phyloP scores from a whole-genome alignment of 2,888 invertebrate genomes.

The Sinotaia quadrata region DNA sequence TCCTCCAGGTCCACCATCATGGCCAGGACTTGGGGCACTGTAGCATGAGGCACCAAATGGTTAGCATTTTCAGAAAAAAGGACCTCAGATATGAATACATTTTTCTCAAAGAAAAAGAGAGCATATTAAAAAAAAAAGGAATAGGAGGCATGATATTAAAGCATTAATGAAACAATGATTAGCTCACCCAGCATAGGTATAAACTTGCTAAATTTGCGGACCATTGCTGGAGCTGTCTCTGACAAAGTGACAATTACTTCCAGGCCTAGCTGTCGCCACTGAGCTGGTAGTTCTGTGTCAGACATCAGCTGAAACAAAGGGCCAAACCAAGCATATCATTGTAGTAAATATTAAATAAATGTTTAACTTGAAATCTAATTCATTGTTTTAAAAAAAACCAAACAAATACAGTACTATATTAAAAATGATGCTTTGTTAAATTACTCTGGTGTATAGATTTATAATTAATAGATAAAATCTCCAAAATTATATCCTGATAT shows the following conservation, averaged over 20 bases:
- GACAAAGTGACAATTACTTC: slow-evolving; percentile 89
- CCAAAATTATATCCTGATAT: too few species aligned
- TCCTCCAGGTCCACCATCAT: slow-evolving; percentile 72
- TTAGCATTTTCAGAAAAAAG: background rate
- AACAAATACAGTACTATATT: too few species aligned
- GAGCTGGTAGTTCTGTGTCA: slow-evolving; percentile 71
- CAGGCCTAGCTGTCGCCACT: slow-evolving; percentile 90
- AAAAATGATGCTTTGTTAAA: too few species aligned
- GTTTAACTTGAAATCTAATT: too few species aligned
- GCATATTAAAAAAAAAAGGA: background rate
- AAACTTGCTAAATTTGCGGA: slow-evolving; percentile 87
- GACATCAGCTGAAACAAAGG: slow-evolving; percentile 76
- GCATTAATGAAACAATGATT: too few species aligned
- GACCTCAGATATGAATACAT: background rate
- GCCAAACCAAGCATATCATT: background rate
- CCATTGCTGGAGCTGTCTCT: slow-evolving; percentile 96
- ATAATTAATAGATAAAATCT: too few species aligned
- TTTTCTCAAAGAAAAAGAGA: background rate
- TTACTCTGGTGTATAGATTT: too few species aligned
- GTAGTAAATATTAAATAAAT: too few species aligned
- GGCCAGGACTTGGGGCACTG: slow-evolving; percentile 85
- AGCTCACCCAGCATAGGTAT: slow-evolving; percentile 77
- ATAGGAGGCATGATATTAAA: background rate
- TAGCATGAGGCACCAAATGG: slow-evolving; percentile 15
- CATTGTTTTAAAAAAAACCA: background rate